Evolutionary conservation across 1,140 invertebrate genomes (phyloP).

Genomic region (Chelonus insularis): DNA sequence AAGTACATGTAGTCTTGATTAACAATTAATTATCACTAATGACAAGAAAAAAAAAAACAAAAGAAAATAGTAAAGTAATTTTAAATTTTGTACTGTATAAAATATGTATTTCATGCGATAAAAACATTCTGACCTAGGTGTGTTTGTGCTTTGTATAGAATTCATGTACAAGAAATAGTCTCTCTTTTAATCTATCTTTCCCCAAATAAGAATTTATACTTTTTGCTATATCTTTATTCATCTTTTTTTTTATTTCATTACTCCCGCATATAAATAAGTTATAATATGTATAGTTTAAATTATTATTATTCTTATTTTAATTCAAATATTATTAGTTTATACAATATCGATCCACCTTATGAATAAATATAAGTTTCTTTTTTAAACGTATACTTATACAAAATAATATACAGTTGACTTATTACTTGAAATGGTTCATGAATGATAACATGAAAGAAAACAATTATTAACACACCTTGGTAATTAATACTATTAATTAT

Average conservation of each 20-base stretch:
- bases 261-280: too few relatives aligned
- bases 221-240: not conserved
- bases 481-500: not conserved
- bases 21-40: constrained; percentile 2
- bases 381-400: constrained; percentile 1
- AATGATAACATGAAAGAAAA: not conserved
- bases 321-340: too few relatives aligned
- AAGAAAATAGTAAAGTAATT: constrained; percentile 9
- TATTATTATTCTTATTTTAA: too few relatives aligned
- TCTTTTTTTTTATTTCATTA: not conserved
- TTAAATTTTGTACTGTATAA: constrained; percentile 24
- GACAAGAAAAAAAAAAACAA: not conserved
- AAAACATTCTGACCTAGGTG: constrained; percentile 16
- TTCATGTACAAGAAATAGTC: not conserved
- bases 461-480: not conserved
- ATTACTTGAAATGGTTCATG: too few relatives aligned
- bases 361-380: too few relatives aligned
- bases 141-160: constrained; percentile 18
- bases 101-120: constrained; percentile 10
- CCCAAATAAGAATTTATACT: not conserved
- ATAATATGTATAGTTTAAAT: too few relatives aligned
- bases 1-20: constrained; percentile 2
- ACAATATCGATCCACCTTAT: too few relatives aligned
- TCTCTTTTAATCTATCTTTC: not conserved
- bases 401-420: too few relatives aligned